A percentile compares a stretch with the other conserved stretches of the same genome.
Evolutionary conservation across 2,797 vertebrate species (phyloP).

Genomic region (Onychomys torridus): DNA sequence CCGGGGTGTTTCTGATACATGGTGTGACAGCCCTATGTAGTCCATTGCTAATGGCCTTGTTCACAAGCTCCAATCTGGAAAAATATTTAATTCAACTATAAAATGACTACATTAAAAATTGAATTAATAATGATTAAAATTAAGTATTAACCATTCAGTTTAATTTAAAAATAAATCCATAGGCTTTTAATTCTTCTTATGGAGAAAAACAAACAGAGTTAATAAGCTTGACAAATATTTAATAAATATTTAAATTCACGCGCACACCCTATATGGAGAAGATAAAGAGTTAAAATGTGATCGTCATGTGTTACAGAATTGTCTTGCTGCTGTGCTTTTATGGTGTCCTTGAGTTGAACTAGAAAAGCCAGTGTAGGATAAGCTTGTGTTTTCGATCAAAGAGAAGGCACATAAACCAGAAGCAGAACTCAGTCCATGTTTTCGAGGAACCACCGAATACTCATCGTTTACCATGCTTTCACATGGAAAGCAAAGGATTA

Average conservation of each 20-base stretch:
- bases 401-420: constrained; percentile 70
- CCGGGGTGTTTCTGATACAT: constrained; percentile 41
- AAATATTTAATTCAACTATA: constrained; percentile 76
- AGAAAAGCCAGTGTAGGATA: constrained; percentile 82
- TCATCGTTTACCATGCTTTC: constrained; percentile 80
- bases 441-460: constrained; percentile 77
- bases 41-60: constrained; percentile 57
- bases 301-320: constrained; percentile 80
- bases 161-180: constrained; percentile 75
- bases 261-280: constrained; percentile 76
- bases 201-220: constrained; percentile 78
- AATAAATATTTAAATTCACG: constrained; percentile 81
- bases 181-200: constrained; percentile 66
- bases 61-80: constrained; percentile 61
- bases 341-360: constrained; percentile 82
- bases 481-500: constrained; percentile 74
- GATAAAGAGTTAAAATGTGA: constrained; percentile 83
- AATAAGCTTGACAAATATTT: constrained; percentile 82
- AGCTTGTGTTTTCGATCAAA: constrained; percentile 84
- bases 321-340: constrained; percentile 81
- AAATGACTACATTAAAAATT: constrained; percentile 75
- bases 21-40: constrained; percentile 63
- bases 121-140: constrained; percentile 80
- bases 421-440: constrained; percentile 76
- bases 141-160: constrained; percentile 77